Evolutionary conservation across 37 sponge, comb jelly and placozoan genomes (phyloP).

Genomic region (Hexactinellida sp.): DNA sequence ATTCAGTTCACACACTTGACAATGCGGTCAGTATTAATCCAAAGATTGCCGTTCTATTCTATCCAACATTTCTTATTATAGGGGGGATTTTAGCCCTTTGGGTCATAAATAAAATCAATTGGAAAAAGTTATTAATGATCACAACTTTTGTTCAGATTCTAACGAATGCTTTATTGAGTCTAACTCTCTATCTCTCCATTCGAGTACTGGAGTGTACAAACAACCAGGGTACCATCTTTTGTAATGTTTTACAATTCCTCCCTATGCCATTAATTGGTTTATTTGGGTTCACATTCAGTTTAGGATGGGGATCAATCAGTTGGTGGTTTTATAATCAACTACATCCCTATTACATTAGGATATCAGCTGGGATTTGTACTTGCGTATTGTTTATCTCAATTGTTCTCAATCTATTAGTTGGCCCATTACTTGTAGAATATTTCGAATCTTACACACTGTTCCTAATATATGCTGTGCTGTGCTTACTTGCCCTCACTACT

Average conservation of each 20-base stretch:
- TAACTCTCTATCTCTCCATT: background rate
- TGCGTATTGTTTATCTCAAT: background rate
- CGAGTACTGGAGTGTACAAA: background rate
- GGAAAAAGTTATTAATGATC: background rate
- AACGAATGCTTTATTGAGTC: background rate
- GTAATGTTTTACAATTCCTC: background rate
- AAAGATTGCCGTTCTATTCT: background rate
- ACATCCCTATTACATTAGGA: background rate
- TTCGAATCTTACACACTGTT: background rate
- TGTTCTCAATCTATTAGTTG: background rate
- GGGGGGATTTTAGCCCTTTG: background rate
- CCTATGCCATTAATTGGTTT: background rate
- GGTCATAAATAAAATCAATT: background rate
- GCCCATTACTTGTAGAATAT: background rate
- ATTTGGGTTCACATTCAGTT: background rate
- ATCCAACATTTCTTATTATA: background rate
- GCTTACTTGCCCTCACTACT: background rate
- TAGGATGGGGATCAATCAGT: background rate
- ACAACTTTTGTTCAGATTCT: background rate
- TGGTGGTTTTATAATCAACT: background rate
- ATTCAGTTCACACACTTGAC: background rate
- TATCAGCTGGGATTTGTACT: background rate
- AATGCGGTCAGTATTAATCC: background rate
- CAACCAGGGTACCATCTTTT: background rate
- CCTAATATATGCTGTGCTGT: background rate